These are phyloP conservation scores for Lytechinus pictus DNA, from an alignment of 35 echinoderm and acorn worm species.

Conservation along the genomic window DNA sequence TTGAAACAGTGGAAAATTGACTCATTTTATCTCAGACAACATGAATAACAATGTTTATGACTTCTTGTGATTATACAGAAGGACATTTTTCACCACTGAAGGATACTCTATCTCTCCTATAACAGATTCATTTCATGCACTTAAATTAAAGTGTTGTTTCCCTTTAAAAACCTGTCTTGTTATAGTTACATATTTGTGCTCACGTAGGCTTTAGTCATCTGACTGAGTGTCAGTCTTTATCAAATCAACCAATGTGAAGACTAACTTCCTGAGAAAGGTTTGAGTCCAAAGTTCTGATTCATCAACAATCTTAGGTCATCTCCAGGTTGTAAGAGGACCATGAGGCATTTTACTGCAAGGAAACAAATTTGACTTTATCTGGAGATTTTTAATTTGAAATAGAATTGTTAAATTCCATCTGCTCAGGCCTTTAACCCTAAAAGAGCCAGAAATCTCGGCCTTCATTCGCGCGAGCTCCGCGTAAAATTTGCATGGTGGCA, in stretches of 20 bases:
- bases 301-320: background rate
- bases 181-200: background rate
- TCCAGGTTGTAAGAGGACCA: background rate
- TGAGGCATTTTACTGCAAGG: background rate
- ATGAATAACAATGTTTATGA: too few relatives aligned
- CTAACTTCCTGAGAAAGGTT: background rate
- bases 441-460: too few relatives aligned
- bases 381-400: background rate
- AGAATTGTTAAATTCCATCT: background rate
- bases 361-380: background rate
- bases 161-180: background rate
- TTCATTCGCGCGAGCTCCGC: too few relatives aligned
- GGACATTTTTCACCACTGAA: too few relatives aligned
- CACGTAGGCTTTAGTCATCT: conserved; percentile 2
- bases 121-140: background rate
- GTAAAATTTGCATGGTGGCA: too few relatives aligned
- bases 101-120: background rate
- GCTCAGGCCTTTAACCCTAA: background rate
- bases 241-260: conserved; percentile 6
- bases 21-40: too few relatives aligned
- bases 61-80: too few relatives aligned
- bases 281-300: conserved; percentile 3
- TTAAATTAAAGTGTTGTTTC: background rate
- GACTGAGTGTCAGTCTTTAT: conserved; percentile 3
- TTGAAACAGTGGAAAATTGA: too few relatives aligned